phyloP scores from a whole-genome alignment of 92 coral and sea anemone species.

The Metridium senile region DNA sequence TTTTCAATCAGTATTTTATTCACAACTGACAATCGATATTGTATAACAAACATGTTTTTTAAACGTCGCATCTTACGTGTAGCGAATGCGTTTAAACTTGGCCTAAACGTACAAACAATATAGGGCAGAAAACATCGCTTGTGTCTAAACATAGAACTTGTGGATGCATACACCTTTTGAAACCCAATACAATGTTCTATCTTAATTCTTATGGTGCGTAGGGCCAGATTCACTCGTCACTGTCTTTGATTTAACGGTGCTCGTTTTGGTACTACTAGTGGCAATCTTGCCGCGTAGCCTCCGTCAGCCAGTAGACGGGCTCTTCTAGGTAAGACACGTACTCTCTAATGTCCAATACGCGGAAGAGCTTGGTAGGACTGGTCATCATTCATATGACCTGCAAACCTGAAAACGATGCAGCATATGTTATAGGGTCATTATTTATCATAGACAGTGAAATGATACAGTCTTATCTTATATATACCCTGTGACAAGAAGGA shows the following conservation, averaged over 20 bases:
- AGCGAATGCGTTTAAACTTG: background rate
- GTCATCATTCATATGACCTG: no score
- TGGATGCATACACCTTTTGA: conserved; percentile 33
- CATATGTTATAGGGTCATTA: no score
- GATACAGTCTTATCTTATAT: no score
- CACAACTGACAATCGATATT: background rate
- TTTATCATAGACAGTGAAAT: no score
- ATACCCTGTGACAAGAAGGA: no score
- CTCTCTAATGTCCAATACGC: no score
- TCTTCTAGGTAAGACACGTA: no score
- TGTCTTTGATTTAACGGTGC: conserved; percentile 18
- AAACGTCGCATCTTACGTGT: background rate
- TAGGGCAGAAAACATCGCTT: conserved; percentile 19
- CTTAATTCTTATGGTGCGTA: conserved; percentile 23
- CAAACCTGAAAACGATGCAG: no score
- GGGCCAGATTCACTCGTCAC: conserved; percentile 9
- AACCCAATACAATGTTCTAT: conserved; percentile 31
- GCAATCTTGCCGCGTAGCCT: background rate
- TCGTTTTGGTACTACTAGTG: conserved; percentile 5
- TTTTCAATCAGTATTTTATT: background rate
- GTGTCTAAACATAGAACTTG: conserved; percentile 5
- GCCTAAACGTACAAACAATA: conserved; percentile 16
- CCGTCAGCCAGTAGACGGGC: conserved; percentile 1
- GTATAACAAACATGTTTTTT: background rate
- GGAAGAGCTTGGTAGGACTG: no score